Evolutionary conservation across 2,113 vertebrate genomes (phyloP), one percentile per base, ranked within the genome.

Genomic region (Prolemur simus): DNA sequence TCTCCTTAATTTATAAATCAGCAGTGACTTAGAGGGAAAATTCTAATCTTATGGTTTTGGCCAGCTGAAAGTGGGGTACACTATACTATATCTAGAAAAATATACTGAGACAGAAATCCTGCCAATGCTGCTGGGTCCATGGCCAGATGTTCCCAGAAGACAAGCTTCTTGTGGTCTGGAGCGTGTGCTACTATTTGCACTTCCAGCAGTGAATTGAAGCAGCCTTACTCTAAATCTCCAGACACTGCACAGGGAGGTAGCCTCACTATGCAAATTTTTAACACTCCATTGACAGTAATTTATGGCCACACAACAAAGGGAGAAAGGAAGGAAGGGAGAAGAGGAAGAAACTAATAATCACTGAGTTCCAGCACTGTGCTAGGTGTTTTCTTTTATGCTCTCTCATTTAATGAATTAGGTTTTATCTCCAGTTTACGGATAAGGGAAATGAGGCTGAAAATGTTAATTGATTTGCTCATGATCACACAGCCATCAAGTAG

Each of bases 1-100:
- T 94, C 32, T 92, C 64, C 54, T 23, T 74, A 37, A 97, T 77
- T 71, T 76, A 89, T 87, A 66, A 78, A 91, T 69, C 4, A 87
- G 34, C 42, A 92, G 63, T 3, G 8, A 49, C 6, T 56, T 17
- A 87, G 56, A 80, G 11, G 58, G 8, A 3, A 87, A 60, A 77
- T 83, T 21, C 39, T 74, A 58, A 89, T 66, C 64, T 83, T 92
- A 49, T 0, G 1, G 32, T 56, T 56, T 83, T 23, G 63, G 34
- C 71, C 52, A 89, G 52, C 25, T 86, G 32, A 71, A 83, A 37
- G 42, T 66, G n/a, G 21, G n/a, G 13, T 54, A 54, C 42, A 45
- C 66, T 54, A 9, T 39, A 68, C 12, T 83, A 2, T 47, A 74
- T 64, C n/a, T 69, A 32, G 8, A 21, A 60, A 93, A 87, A 37